These are phyloP conservation scores for Trematocara marginatum DNA, from an alignment of 2,113 vertebrate genomes.

Conservation along the genomic window DNA sequence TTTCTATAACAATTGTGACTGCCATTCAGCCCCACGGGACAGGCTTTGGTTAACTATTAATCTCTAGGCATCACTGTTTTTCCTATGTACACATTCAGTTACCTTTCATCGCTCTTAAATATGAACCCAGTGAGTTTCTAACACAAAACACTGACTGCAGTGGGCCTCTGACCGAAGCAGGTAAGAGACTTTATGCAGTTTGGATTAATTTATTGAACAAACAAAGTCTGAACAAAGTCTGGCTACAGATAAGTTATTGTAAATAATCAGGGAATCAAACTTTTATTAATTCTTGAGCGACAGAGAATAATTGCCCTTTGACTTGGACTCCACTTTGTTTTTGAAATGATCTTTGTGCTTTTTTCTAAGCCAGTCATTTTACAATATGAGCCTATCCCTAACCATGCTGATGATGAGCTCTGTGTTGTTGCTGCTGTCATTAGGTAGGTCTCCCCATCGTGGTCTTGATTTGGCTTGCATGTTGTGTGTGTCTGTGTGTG, in stretches of 20 bases:
- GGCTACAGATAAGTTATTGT: neutral
- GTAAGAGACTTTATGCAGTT: neutral
- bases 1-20: neutral
- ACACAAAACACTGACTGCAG: neutral
- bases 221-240: neutral
- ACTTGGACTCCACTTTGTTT: neutral
- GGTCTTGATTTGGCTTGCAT: neutral
- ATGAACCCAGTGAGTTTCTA: neutral
- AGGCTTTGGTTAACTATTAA: slow-evolving; percentile 4
- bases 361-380: neutral
- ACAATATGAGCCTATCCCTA: neutral
- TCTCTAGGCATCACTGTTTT: neutral
- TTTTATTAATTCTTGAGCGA: neutral
- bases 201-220: neutral
- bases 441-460: slow-evolving; percentile 5
- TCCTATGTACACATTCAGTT: neutral
- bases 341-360: neutral
- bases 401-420: neutral
- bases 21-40: neutral
- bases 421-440: slow-evolving; percentile 2
- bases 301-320: neutral
- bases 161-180: neutral
- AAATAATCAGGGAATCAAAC: neutral
- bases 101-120: neutral
- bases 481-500: neutral